Conservation (phyloP, 2,113 vertebrate genomes). For the Cyanistes caeruleus region DNA sequence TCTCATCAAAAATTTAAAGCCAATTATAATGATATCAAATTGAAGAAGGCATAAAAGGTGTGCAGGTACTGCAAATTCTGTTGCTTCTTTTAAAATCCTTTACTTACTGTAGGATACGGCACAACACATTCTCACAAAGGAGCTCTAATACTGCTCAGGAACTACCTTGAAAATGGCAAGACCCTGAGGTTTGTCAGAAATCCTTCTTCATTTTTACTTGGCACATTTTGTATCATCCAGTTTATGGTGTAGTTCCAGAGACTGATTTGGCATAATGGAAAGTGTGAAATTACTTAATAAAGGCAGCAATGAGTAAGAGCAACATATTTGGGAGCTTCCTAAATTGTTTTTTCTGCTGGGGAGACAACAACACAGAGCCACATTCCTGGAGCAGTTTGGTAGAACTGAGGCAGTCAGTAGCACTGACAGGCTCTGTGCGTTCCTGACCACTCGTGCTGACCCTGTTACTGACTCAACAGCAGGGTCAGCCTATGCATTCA, state of each 20-base stretch:
- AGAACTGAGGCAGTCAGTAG: background rate
- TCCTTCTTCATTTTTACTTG: background rate
- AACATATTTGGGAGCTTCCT: background rate
- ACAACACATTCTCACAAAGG: background rate
- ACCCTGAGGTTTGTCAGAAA: background rate
- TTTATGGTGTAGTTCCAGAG: background rate
- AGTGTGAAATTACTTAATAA: background rate
- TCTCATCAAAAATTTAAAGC: slow-evolving; percentile 71
- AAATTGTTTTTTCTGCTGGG: background rate
- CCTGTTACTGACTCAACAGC: background rate
- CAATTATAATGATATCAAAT: slow-evolving; percentile 63
- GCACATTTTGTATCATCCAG: background rate
- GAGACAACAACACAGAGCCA: background rate
- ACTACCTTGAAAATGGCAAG: background rate
- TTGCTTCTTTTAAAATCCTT: background rate
- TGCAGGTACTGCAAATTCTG: slow-evolving; percentile 32
- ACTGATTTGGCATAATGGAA: background rate
- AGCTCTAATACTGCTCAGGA: background rate
- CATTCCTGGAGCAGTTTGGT: background rate
- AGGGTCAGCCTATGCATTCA: background rate
- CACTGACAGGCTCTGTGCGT: background rate
- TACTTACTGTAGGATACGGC: background rate
- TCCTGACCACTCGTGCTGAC: background rate
- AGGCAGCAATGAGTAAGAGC: background rate
- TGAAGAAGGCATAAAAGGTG: slow-evolving; percentile 58